Conservation (phyloP, 1,140 invertebrate genomes). For the Pissodes strobi region DNA sequence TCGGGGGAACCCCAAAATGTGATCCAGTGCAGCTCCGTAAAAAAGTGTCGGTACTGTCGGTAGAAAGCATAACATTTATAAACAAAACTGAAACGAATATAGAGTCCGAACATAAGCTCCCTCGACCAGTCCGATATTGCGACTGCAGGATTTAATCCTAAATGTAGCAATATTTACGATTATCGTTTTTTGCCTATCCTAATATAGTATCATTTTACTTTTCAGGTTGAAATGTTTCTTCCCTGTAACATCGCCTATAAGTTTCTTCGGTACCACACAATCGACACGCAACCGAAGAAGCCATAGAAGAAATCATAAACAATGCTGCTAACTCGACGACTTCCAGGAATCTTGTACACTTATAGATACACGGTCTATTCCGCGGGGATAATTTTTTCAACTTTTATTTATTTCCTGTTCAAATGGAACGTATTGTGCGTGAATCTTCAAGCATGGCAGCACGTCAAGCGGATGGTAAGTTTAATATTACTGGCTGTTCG, state of each 20-base stretch:
- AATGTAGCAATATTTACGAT: too few relatives aligned
- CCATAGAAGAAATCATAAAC: not conserved
- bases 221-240: not conserved
- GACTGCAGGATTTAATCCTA: too few relatives aligned
- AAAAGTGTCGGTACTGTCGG: too few relatives aligned
- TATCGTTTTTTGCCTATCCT: too few relatives aligned
- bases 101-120: too few relatives aligned
- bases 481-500: not conserved
- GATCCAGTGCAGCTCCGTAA: too few relatives aligned
- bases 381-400: constrained; percentile 34
- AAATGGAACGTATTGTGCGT: constrained; percentile 64
- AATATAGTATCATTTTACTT: too few relatives aligned
- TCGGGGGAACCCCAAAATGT: too few relatives aligned
- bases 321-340: constrained; percentile 40
- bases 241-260: not conserved
- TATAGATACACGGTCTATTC: constrained; percentile 41
- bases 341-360: constrained; percentile 42
- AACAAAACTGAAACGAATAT: too few relatives aligned
- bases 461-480: constrained; percentile 63
- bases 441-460: constrained; percentile 61
- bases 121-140: too few relatives aligned
- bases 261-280: not conserved
- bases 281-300: too few relatives aligned
- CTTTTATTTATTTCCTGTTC: constrained; percentile 55
- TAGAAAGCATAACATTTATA: too few relatives aligned